Evolutionary conservation across 2,888 invertebrate species (phyloP), one percentile per base, ranked within the genome.

Genomic region (Yponomeuta malinellus): DNA sequence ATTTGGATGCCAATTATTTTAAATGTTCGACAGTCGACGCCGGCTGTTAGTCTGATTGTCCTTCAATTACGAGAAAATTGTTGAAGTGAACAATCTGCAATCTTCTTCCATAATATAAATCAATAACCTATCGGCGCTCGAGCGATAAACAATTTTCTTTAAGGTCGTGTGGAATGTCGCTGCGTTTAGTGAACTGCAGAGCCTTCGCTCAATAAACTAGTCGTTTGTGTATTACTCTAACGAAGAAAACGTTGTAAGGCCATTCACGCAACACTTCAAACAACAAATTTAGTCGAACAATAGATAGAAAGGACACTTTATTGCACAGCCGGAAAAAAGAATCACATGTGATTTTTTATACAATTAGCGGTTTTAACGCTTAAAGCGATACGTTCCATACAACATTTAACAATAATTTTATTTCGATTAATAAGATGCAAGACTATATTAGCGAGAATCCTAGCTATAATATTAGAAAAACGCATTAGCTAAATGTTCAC

Each of bases 1-100:
- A 84, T 80, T 77, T 76, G 75, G 76, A 78, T 74, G 76, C 76
- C 79, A 81, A 81, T 82, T 78, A 79, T 79, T 72, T 65, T 70
- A 65, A 65, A 65, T 70, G 65, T 29, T 43, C 63, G 37, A 15
- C 66, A 33, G 33, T 70, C 63, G 12, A 33, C n/a, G 33, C 63
- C 59, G 59, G 48, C 65, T 23, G 64, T 66, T 64, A 70, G 33
- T 66, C 23, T 29, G 74, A 77, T 79, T 77, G 78, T 79, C 80
- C 77, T 79, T 78, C 76, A 77, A 79, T 81, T 78, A 76, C 75
- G 71, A 74, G 73, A 76, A 76, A 77, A 75, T 70, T 68, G 52
- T 70, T 63, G 66, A 59, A 65, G 15, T 10, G 29, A 68, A 70
- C 65, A 70, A 70, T 65, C 70, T 29, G 65, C 65, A 70, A 70